Evolutionary conservation across 2,888 invertebrate genomes (phyloP), one percentile per base, ranked within the genome.

Genomic region (Chrysodeixis includens): DNA sequence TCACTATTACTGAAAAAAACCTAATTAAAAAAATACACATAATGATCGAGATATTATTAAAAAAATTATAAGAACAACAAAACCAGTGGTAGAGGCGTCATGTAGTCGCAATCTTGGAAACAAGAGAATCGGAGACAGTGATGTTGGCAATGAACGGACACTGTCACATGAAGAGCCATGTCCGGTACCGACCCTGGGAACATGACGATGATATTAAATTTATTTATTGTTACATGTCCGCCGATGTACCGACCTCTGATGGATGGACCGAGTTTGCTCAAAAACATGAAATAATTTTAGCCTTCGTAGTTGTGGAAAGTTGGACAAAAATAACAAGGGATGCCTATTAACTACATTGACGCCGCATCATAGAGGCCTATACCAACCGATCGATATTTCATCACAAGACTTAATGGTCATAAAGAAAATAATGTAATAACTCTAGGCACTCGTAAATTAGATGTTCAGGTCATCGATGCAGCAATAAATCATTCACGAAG

Each of bases 111-210:
- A 87, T 89, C 87, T 87, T 87, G 86, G 85, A 87, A 88, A 86
- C 81, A 76, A 79, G 87, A 86, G 85, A 82, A 86, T 84, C 82
- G 83, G 75, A 75, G 85, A 86, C 88, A 87, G 83, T 88, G 90
- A 90, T 85, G 88, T 88, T 85, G 86, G 85, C 87, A 88, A 85
- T 86, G 88, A 86, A 84, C 82, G 79, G 87, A 83, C 76, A 79
- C 76, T 85, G 88, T 82, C 88, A 87, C 86, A 85, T 84, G 86
- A 90, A 89, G 83, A 76, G 76, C 82, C 83, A 85, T 86, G 88
- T 92, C 92, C 91, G 91, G 92, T 87, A 80, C 68, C 65, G 79
- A 68, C 66, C 85, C 83, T 87, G 89, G 86, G 88, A 89, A 89
- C 84, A 84, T 76, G 83, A 49, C 67, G 78, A 81, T 79, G 78